These are phyloP conservation scores for Ptyas mucosa DNA, from an alignment of 2,113 vertebrate species.

Conservation along the genomic window DNA sequence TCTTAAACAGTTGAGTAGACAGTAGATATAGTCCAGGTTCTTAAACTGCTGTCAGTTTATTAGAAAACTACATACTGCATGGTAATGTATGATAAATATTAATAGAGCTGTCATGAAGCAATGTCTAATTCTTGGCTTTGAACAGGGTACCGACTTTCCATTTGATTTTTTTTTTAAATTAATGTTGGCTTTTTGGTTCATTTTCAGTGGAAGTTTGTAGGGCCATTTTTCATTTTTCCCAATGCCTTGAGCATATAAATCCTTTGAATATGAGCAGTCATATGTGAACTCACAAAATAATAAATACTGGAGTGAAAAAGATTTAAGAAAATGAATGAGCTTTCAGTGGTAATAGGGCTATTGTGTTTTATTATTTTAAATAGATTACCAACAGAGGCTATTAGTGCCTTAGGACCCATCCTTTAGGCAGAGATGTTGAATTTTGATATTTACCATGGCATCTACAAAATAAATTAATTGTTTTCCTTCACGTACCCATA, in stretches of 20 bases:
- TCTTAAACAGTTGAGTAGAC: background rate
- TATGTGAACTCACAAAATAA: background rate
- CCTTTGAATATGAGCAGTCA: background rate
- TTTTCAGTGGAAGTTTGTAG: background rate
- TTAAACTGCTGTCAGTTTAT: background rate
- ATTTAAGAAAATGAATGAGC: background rate
- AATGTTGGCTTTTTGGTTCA: background rate
- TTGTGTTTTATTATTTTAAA: slow-evolving; percentile 25
- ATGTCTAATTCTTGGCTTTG: background rate
- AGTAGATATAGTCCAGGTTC: background rate
- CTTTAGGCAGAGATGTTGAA: background rate
- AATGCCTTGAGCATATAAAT: background rate
- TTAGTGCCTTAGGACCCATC: background rate
- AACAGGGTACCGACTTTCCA: background rate
- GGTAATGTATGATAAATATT: background rate
- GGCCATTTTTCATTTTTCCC: background rate
- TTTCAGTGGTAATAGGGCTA: background rate
- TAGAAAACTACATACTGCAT: background rate
- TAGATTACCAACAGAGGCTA: fast-evolving
- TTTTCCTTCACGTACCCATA: slow-evolving; percentile 17
- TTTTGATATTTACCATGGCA: background rate
- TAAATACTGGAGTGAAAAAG: background rate
- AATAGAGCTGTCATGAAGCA: background rate
- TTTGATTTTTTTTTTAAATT: background rate
- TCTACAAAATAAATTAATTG: background rate